Evolutionary conservation across 2,113 vertebrate species (phyloP).

Genomic region (Vireo altiloquus): DNA sequence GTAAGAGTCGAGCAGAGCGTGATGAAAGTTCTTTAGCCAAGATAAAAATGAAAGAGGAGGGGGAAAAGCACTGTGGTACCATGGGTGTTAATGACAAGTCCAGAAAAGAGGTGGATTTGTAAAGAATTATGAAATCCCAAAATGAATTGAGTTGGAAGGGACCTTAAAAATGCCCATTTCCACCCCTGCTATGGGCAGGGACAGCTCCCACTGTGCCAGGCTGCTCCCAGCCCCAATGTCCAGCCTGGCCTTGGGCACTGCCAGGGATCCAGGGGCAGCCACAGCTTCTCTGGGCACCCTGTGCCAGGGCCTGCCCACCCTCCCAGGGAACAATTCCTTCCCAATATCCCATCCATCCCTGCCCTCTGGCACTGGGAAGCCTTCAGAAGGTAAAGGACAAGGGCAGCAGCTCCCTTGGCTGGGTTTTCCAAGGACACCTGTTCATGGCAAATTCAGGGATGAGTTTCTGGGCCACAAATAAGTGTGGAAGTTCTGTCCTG

Average conservation of each 20-base stretch:
- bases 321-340: neutral
- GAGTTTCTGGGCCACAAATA: neutral
- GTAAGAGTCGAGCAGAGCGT: neutral
- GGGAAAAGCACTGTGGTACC: neutral
- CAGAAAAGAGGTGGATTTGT: neutral
- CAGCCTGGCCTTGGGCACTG: neutral
- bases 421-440: rapidly evolving
- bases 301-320: neutral
- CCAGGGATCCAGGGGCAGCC: neutral
- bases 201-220: neutral
- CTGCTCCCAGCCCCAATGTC: neutral
- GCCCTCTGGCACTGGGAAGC: neutral
- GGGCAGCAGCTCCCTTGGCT: neutral
- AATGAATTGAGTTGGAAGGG: neutral
- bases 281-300: neutral
- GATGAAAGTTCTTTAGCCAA: neutral
- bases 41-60: neutral
- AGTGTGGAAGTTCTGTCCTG: neutral
- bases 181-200: neutral
- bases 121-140: neutral
- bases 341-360: rapidly evolving
- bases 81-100: neutral
- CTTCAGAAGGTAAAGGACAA: neutral
- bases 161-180: rapidly evolving
- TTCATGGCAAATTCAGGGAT: neutral